Evolutionary conservation across 2,113 vertebrate genomes (phyloP), one percentile per base, ranked within the genome.

Genomic region (Oreocharis arfaki): DNA sequence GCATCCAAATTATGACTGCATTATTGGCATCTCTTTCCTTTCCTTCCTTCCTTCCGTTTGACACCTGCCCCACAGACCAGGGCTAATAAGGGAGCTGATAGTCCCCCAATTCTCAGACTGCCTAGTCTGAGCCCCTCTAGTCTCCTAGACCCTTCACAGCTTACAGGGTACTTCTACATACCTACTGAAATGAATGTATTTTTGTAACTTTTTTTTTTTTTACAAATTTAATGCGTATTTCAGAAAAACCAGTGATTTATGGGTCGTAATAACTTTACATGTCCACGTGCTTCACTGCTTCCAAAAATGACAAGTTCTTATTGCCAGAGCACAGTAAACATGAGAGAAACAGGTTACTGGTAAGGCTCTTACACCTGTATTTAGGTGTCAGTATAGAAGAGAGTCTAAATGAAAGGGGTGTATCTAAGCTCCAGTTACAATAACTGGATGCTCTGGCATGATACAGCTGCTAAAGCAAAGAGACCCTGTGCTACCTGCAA

Each of bases 201-300:
- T 46, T 15, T 0, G 0, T 87, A 46, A 53, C 26, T 50, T 1
- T 4, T 30, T 74, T 53, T 35, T 30, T 18, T n/a, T n/a, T n/a
- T n/a, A n/a, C n/a, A 23, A 28, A 24, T 49, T 24, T 49, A 24
- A 49, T 52, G 10, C 10, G 3, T 28, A 52, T 28, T 52, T 52
- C 50, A 52, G 27, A 52, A 19, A 42, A 77, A 46, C 7, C 16
- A 26, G 1, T 42, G 7, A 74, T 35, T 64, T 65, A 33, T 18
- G 20, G 21, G 18, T 17, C 56, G 12, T 13, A 74, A 2, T 26
- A 80, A 7, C 32, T 46, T 41, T 33, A n/a, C 4, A 9, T 2
- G 6, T 55, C 73, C 26, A 37, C 0, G 0, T 17, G 10, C 19
- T 77, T 74, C n/a, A 65, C 26, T 77, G 0, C 35, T 73, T 81